phyloP scores from a whole-genome alignment of 2,797 vertebrate genomes.

The Remorina albescens region DNA sequence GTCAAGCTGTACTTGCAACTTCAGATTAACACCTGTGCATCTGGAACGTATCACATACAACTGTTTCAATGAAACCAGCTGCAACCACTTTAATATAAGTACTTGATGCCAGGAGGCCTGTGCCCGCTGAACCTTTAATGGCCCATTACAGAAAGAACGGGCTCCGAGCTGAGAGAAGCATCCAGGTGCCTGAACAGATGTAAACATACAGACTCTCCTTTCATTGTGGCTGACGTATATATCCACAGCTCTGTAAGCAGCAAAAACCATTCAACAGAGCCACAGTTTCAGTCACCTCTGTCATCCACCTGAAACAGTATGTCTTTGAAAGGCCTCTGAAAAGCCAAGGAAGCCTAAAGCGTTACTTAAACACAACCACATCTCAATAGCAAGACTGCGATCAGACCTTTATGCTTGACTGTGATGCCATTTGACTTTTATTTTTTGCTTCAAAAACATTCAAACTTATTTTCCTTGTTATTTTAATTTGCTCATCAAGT shows the following conservation, averaged over 20 bases:
- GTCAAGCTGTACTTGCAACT: not conserved
- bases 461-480: conserved; percentile 23
- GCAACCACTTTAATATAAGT: conserved; percentile 35
- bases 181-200: conserved; percentile 33
- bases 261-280: not conserved
- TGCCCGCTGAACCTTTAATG: conserved; percentile 14
- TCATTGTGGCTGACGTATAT: not conserved
- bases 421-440: conserved; percentile 16
- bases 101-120: conserved; percentile 35
- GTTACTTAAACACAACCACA: not conserved
- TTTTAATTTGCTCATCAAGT: conserved; percentile 35
- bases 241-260: not conserved
- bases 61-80: conserved; percentile 43
- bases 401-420: conserved; percentile 9
- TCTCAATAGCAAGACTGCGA: conserved; percentile 3
- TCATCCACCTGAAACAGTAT: conserved; percentile 9
- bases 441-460: conserved; percentile 44
- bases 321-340: conserved; percentile 3
- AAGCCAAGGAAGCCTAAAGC: not conserved
- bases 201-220: conserved; percentile 18
- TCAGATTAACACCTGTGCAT: conserved; percentile 51
- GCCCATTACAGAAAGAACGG: conserved; percentile 28
- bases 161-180: conserved; percentile 4
- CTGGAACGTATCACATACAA: conserved; percentile 31
- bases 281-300: not conserved